Percentiles rank a stretch among this genome's conserved stretches.
These are phyloP conservation scores for Drosophila robusta DNA, from an alignment of 2,888 invertebrate species.

Conservation along the genomic window DNA sequence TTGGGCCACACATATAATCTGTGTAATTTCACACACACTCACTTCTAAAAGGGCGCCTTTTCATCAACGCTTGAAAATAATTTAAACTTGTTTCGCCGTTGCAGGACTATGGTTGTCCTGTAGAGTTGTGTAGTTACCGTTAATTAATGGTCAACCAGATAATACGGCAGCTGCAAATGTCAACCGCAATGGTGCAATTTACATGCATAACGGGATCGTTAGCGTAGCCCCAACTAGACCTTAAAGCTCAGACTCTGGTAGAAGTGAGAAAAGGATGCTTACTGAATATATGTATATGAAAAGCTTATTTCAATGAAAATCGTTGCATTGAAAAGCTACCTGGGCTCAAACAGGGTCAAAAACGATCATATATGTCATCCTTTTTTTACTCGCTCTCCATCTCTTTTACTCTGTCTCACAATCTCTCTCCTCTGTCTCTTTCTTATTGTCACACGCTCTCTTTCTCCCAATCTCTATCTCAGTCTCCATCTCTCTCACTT, in stretches of 20 bases:
- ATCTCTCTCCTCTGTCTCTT: too few species aligned
- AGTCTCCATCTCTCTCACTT: too few species aligned
- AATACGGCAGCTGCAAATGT: slow-evolving; percentile 12
- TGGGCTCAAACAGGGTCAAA: too few species aligned
- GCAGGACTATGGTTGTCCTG: neutral
- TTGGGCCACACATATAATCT: slow-evolving; percentile 17
- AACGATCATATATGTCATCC: too few species aligned
- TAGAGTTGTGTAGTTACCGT: slow-evolving; percentile 4
- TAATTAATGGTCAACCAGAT: slow-evolving; percentile 35
- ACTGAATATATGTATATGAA: too few species aligned
- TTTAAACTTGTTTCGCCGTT: slow-evolving; percentile 16
- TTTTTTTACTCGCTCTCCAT: too few species aligned
- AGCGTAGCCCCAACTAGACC: neutral
- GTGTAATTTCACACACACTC: slow-evolving; percentile 6
- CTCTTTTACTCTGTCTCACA: too few species aligned
- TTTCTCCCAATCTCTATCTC: too few species aligned
- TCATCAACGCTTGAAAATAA: slow-evolving; percentile 33
- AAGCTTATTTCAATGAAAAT: too few species aligned
- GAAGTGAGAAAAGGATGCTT: too few species aligned
- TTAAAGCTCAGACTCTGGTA: neutral
- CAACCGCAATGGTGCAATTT: slow-evolving; percentile 12
- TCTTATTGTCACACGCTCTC: too few species aligned
- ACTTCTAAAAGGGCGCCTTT: slow-evolving; percentile 7
- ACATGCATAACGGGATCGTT: slow-evolving; percentile 15
- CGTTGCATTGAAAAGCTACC: too few species aligned